These are phyloP conservation scores for Triplophysa siluroides DNA, from an alignment of 2,113 vertebrate genomes.

Conservation along the genomic window DNA sequence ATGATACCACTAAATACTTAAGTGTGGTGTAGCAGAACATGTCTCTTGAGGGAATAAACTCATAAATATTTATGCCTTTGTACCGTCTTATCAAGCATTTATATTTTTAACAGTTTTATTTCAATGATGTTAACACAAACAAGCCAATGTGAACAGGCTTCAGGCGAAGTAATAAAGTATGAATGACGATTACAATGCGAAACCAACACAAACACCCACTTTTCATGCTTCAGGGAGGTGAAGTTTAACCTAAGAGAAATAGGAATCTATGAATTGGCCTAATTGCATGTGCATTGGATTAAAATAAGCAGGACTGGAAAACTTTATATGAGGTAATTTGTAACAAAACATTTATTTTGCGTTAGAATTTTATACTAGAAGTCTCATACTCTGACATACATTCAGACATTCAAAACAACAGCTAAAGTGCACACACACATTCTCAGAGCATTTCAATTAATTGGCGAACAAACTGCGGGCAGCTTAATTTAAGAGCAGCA, in stretches of 20 bases:
- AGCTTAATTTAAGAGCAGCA: slow-evolving; percentile 48
- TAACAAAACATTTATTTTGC: no score
- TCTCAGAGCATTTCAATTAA: slow-evolving; percentile 24
- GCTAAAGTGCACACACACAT: not conserved
- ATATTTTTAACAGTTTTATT: not conserved
- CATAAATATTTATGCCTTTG: slow-evolving; percentile 31
- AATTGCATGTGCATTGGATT: no score
- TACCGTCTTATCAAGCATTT: slow-evolving; percentile 34
- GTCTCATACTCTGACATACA: not conserved
- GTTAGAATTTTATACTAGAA: not conserved
- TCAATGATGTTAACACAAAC: slow-evolving; percentile 2
- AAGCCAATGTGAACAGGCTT: slow-evolving; percentile 7
- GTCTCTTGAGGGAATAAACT: slow-evolving; percentile 18
- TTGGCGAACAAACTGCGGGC: slow-evolving; percentile 20
- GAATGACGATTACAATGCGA: slow-evolving; percentile 2
- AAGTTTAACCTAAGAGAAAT: not conserved
- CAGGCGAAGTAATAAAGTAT: not conserved
- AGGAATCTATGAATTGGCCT: not conserved
- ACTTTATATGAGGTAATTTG: no score
- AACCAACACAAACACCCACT: not conserved
- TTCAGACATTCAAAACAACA: not conserved
- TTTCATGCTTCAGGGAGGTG: not conserved
- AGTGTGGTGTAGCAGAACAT: no score
- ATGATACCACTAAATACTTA: no score
- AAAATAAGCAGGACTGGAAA: no score